Base-by-base conservation (phyloP, 2,888 invertebrate genomes). In the Hydriomena furcata region DNA sequence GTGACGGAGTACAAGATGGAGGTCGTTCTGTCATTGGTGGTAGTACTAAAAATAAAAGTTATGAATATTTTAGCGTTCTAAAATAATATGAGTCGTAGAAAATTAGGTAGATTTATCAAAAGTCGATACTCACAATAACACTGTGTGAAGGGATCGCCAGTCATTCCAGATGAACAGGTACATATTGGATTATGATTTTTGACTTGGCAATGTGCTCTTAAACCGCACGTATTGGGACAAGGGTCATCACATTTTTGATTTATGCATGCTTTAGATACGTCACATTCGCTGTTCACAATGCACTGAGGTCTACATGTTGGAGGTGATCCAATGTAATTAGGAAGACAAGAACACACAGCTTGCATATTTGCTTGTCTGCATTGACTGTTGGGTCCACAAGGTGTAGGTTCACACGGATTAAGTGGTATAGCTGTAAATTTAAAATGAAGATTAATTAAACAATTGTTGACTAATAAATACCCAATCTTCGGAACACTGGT, bases 111-210 rank as follows among this genome's bases (percentile, higher is more conserved):
- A 17, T 13, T 21, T 20, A 20, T 25, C 1, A 10, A 32, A 20
- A 41, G 7, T 63, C 92, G 93, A 93, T 92, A 95, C 95, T 17
- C 17, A 17, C 17, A 91, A 40, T 93, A 92, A 69, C 97, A 97
- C 70, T 93, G 94, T 1, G 93, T 93, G 74, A 96, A 96, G 42
- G 97, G 96, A 93, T 97, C 96, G 34, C 97, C 97, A 27, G 95
- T 95, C 84, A 94, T 95, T n/a, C 95, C 95, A 30, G 93, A 89
- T 32, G 96, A 94, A 66, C 97, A 97, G 2, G 95, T 95, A 71
- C 97, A 97, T 56, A 96, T 95, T 1, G 97, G 96, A 69, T 95
- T 96, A 77, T 97, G 97, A 76, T 96, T 96, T 73, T 94, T 94
- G 0, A 95, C 94, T 36, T 93, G 93, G 71, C 97, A 97, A 61